A percentile compares a stretch with the other conserved stretches of the same genome.
Evolutionary conservation across 2,113 vertebrate genomes (phyloP).

Genomic region (Aix galericulata): DNA sequence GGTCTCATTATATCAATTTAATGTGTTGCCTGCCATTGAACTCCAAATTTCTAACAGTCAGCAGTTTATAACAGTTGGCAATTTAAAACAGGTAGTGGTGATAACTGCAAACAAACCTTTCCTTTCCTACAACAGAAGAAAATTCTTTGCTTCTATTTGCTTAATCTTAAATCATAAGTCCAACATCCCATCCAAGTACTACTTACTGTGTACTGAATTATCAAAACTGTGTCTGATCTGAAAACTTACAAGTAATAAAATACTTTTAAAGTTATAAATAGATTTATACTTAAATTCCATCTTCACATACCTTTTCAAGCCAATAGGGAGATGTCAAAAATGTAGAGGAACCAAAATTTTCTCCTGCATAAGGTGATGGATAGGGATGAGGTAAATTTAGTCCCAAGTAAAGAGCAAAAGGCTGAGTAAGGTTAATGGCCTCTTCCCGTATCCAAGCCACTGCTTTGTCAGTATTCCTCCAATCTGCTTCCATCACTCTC

Average conservation of each 20-base stretch:
- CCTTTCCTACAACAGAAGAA: not conserved
- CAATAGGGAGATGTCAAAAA: slow-evolving; percentile 93
- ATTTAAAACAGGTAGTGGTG: no score
- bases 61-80: no score
- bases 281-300: not conserved
- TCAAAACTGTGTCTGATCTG: not conserved
- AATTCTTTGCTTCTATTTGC: not conserved
- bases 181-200: not conserved
- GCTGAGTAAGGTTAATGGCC: slow-evolving; percentile 74
- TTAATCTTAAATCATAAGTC: not conserved
- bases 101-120: not conserved
- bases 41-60: not conserved
- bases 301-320: slow-evolving; percentile 85
- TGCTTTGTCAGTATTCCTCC: slow-evolving; percentile 84
- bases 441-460: slow-evolving; percentile 84
- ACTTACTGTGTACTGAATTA: not conserved
- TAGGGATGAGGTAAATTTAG: slow-evolving; percentile 96
- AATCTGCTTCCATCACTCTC: slow-evolving; percentile 88
- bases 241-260: not conserved
- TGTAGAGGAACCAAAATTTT: slow-evolving; percentile 91
- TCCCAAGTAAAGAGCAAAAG: slow-evolving; percentile 92
- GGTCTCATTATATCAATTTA: not conserved
- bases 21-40: not conserved
- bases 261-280: not conserved
- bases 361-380: slow-evolving; percentile 85